Evolutionary conservation across 2,113 vertebrate genomes (phyloP).

Genomic region (Platichthys stellatus): DNA sequence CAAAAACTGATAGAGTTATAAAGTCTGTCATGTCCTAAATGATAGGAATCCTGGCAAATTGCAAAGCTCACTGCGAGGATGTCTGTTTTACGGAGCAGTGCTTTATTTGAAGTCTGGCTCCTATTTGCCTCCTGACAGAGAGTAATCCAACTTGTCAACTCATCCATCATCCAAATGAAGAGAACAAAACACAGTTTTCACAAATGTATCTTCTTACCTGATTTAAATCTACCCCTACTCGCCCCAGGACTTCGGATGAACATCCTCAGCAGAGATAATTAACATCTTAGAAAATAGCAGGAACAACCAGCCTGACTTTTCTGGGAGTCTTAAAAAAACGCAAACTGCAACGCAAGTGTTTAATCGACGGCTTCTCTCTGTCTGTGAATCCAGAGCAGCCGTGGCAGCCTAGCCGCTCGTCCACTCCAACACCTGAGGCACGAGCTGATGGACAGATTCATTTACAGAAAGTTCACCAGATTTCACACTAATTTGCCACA

Average conservation of each 20-base stretch:
- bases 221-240: conserved; percentile 22
- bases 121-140: conserved; percentile 60
- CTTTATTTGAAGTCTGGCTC: conserved; percentile 37
- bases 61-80: conserved; percentile 14
- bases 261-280: conserved; percentile 6
- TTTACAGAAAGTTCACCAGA: conserved; percentile 66
- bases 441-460: conserved; percentile 79
- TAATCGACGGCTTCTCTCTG: conserved; percentile 42
- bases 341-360: conserved; percentile 44
- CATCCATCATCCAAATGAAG: conserved; percentile 75
- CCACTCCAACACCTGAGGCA: conserved; percentile 50
- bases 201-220: conserved; percentile 35
- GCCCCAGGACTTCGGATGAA: conserved; percentile 1
- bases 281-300: conserved; percentile 12
- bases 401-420: conserved; percentile 18
- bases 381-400: conserved; percentile 44
- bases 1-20: conserved; percentile 43
- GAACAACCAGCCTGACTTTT: not conserved
- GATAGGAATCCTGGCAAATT: conserved; percentile 54
- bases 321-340: conserved; percentile 34
- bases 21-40: conserved; percentile 51
- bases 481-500: conserved; percentile 74
- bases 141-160: conserved; percentile 44
- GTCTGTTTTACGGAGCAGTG: conserved; percentile 39
- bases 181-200: conserved; percentile 56